phyloP scores from a whole-genome alignment of 2,888 invertebrate species.

The Carcina quercana region DNA sequence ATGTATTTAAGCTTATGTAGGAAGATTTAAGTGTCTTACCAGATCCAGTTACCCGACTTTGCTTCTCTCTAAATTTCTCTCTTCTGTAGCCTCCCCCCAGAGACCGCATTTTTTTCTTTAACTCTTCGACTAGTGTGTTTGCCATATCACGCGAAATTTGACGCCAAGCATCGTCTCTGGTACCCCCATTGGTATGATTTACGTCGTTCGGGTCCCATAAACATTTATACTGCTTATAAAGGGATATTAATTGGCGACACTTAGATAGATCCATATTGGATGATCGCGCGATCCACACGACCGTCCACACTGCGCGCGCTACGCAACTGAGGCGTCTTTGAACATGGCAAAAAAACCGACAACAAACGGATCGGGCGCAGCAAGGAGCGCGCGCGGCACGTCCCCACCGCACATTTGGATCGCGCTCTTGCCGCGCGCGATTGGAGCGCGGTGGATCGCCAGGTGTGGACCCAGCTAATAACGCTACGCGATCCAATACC shows the following conservation, averaged over 20 bases:
- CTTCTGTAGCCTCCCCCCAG: constrained; percentile 21
- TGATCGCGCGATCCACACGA: constrained; percentile 12
- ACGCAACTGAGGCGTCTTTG: constrained; percentile 17
- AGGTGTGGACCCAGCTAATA: constrained; percentile 12
- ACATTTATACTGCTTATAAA: constrained; percentile 14
- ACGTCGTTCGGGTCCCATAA: constrained; percentile 23
- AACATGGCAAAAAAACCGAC: constrained; percentile 18
- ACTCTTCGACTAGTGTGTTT: constrained; percentile 12
- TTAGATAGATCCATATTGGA: constrained; percentile 6
- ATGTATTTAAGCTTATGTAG: no score
- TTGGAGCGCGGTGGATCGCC: constrained; percentile 12
- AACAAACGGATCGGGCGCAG: constrained; percentile 18
- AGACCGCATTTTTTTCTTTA: constrained; percentile 22
- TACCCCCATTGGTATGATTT: constrained; percentile 21
- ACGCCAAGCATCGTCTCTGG: constrained; percentile 23
- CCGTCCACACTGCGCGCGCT: constrained; percentile 14
- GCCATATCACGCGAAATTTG: constrained; percentile 15
- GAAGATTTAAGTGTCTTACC: constrained; percentile 17
- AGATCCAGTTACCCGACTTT: constrained; percentile 19
- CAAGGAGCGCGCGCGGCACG: constrained; percentile 18
- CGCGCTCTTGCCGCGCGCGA: constrained; percentile 9
- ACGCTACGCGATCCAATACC: no score
- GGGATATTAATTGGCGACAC: constrained; percentile 15
- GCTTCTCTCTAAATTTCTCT: constrained; percentile 19
- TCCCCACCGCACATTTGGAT: constrained; percentile 7